Percentiles rank a stretch among this genome's conserved stretches.
Evolutionary conservation across 2,113 vertebrate genomes (phyloP).

Genomic region (Puffinus mauretanicus): DNA sequence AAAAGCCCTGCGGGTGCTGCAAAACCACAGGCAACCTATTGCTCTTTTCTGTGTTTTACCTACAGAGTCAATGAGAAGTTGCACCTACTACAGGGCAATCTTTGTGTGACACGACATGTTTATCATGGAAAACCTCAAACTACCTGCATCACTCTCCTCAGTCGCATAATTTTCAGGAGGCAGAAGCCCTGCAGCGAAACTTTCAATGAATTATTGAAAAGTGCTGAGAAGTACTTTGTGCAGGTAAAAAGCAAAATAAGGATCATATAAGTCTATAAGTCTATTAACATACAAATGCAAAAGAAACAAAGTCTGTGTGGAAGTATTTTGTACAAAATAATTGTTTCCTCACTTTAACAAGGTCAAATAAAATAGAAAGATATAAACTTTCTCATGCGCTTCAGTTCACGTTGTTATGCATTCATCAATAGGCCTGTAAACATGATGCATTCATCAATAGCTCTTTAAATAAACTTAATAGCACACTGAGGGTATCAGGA

Average conservation of each 20-base stretch:
- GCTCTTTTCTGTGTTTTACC: neutral
- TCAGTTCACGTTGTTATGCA: slow-evolving; percentile 9
- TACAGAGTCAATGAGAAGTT: neutral
- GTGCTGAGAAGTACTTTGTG: slow-evolving; percentile 48
- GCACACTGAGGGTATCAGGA: neutral
- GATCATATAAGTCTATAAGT: neutral
- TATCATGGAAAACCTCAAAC: neutral
- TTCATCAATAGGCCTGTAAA: slow-evolving; percentile 38
- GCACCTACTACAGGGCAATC: neutral
- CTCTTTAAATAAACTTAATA: slow-evolving; percentile 40
- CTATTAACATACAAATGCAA: slow-evolving; percentile 34
- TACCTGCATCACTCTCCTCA: neutral
- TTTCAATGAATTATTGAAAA: slow-evolving; percentile 61
- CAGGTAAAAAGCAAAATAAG: slow-evolving; percentile 46
- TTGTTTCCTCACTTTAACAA: slow-evolving; percentile 44
- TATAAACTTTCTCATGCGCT: slow-evolving; percentile 9
- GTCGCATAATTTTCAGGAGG: slow-evolving; percentile 28
- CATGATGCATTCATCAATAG: slow-evolving; percentile 34
- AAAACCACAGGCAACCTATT: neutral
- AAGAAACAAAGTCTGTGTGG: neutral
- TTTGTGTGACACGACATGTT: neutral
- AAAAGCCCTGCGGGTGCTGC: neutral
- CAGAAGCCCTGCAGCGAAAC: slow-evolving; percentile 36
- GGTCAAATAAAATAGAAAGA: neutral
- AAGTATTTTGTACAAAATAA: slow-evolving; percentile 33